These are phyloP conservation scores for Anhinga anhinga DNA, from an alignment of 2,113 vertebrate species.

Conservation along the genomic window DNA sequence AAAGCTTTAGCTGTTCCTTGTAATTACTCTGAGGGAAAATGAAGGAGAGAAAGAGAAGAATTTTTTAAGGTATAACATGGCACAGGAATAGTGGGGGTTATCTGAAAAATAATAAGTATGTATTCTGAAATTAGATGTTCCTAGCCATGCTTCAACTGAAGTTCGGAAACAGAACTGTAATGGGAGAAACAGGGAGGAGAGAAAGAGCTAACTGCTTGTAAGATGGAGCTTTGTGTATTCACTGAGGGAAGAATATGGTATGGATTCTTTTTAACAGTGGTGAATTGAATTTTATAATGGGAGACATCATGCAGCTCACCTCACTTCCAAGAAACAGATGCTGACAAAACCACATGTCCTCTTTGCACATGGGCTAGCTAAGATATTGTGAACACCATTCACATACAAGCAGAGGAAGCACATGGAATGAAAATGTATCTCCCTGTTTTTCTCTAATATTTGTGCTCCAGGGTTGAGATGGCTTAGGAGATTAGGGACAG, in stretches of 20 bases:
- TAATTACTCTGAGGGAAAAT: background rate
- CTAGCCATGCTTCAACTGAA: background rate
- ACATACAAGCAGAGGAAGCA: background rate
- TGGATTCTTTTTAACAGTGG: background rate
- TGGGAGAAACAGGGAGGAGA: background rate
- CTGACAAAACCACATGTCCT: background rate
- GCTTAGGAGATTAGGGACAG: conserved; percentile 26
- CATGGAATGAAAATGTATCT: background rate
- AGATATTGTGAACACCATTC: background rate
- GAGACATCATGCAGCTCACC: background rate
- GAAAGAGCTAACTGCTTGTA: background rate
- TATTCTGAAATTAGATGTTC: background rate
- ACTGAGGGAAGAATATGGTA: background rate
- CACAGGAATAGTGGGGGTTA: background rate
- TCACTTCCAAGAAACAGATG: background rate
- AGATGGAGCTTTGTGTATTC: background rate
- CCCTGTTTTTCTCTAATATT: conserved; percentile 4
- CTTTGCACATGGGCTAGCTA: background rate
- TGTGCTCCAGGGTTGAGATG: background rate
- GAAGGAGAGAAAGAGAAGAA: background rate
- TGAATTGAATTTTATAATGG: background rate
- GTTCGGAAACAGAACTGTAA: background rate
- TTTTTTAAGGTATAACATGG: background rate
- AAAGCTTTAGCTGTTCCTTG: background rate
- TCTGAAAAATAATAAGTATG: background rate